Evolutionary conservation across 2,113 vertebrate genomes (phyloP).

Genomic region (Silurus glanis): DNA sequence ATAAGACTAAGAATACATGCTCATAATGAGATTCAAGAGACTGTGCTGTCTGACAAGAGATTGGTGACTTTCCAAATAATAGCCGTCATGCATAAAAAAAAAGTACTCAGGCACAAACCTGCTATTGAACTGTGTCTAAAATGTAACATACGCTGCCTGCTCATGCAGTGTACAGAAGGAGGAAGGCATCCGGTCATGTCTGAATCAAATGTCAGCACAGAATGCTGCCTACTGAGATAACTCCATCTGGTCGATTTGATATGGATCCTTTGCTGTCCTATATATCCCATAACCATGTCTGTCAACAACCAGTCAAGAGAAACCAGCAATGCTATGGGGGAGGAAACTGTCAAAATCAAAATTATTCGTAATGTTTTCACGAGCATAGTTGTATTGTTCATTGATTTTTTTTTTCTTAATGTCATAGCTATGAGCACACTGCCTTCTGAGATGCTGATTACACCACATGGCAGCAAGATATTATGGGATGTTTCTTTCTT

Average conservation of each 20-base stretch:
- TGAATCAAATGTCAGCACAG: conserved; percentile 22
- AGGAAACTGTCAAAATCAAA: no score
- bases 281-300: not conserved
- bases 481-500: not conserved
- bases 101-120: not conserved
- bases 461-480: not conserved
- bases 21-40: not conserved
- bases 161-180: not conserved
- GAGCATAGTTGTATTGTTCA: not conserved
- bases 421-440: not conserved
- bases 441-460: not conserved
- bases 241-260: not conserved
- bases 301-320: not conserved
- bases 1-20: not conserved
- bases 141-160: not conserved
- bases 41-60: conserved; percentile 16
- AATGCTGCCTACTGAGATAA: conserved; percentile 16
- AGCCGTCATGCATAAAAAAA: conserved; percentile 16
- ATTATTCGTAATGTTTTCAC: not conserved
- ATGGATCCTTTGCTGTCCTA: not conserved
- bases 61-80: conserved; percentile 34
- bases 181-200: not conserved
- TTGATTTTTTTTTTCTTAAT: not conserved
- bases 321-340: not conserved
- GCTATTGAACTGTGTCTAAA: conserved; percentile 7